Conservation (phyloP, 2,797 vertebrate species). For the Peromyscus eremicus region DNA sequence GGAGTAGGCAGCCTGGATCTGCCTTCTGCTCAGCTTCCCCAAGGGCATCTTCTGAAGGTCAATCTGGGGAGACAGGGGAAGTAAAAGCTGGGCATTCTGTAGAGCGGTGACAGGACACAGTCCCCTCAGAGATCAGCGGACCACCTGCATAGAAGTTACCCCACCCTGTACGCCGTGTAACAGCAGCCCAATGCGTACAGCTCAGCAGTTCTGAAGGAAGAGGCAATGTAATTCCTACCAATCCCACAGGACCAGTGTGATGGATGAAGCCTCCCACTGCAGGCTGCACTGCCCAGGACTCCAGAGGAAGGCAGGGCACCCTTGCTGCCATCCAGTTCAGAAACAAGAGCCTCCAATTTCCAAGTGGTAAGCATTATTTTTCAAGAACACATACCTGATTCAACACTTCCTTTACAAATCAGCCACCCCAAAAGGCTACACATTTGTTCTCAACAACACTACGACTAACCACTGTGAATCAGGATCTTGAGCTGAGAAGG, state of each 20-base stretch:
- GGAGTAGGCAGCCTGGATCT: constrained; percentile 98
- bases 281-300: not conserved
- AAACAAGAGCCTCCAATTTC: not conserved
- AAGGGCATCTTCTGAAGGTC: constrained; percentile 99
- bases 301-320: not conserved
- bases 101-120: fast-evolving
- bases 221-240: not conserved
- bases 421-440: not conserved
- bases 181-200: fast-evolving
- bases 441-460: not conserved
- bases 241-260: not conserved
- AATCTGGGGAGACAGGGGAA: constrained; percentile 90
- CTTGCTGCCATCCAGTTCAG: not conserved
- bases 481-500: fast-evolving
- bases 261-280: not conserved
- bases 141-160: not conserved
- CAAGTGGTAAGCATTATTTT: not conserved
- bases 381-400: not conserved
- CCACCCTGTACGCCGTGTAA: fast-evolving
- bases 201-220: not conserved
- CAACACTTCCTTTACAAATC: not conserved
- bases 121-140: fast-evolving
- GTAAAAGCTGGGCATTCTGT: not conserved
- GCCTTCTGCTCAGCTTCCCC: constrained; percentile 98
- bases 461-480: fast-evolving